Evolutionary conservation across 2,888 invertebrate genomes (phyloP), one percentile per base, ranked within the genome.

Genomic region (Habrosyne pyritoides): DNA sequence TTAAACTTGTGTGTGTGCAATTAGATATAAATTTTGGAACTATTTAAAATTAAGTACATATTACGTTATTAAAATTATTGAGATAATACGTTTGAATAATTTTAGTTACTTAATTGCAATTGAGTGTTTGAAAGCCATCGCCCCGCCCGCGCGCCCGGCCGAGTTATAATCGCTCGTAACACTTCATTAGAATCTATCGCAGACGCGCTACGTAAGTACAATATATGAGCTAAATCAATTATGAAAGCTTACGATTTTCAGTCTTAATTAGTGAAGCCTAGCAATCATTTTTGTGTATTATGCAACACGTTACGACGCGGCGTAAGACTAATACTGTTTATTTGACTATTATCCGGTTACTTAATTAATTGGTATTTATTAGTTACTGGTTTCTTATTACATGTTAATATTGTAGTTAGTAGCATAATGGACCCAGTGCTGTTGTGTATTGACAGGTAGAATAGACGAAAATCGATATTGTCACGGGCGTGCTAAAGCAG

Each of bases 401-500:
- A 22, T 47, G 22, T 47, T n/a, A 33, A 3, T n/a, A 33, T 33
- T 33, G 12, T 3, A 33, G 33, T n/a, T n/a, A n/a, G 24, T 7
- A 24, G 7, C 26, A 48, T 48, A 14, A 14, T 22, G 48, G 48
- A n/a, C 12, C n/a, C n/a, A 14, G 48, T 48, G 48, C 24, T 5
- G 24, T 7, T 3, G 14, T 14, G 24, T 48, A 48, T 48, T 21
- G 22, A 24, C 48, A 48, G 48, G 48, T n/a, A 48, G 7, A 48
- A 48, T 48, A n/a, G 47, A 4, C 8, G 48, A 10, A 48, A 48
- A 48, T 48, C 48, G n/a, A 48, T 48, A 24, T 7, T 24, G n/a
- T 24, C 8, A n/a, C 24, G 48, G 30, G 48, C 48, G 24, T 22
- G 21, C 22, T 10, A 22, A 10, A 36, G 36, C 12, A 33, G 30